These are phyloP conservation scores for Austrofundulus limnaeus DNA, from an alignment of 2,113 vertebrate genomes.

Conservation along the genomic window DNA sequence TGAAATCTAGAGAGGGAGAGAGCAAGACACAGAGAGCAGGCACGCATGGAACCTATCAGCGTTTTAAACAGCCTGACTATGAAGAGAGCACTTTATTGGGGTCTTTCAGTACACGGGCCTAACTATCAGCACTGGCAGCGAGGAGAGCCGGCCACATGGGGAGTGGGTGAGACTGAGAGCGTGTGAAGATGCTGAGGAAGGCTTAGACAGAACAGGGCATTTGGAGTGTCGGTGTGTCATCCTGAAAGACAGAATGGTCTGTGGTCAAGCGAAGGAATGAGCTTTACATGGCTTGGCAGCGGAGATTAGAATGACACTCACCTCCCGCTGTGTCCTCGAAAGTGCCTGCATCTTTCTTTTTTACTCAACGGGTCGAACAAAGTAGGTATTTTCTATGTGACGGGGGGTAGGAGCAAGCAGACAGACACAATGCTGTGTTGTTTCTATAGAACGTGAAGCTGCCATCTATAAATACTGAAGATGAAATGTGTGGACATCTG, in stretches of 20 bases:
- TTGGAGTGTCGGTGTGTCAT: conserved; percentile 49
- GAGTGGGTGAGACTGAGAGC: conserved; percentile 66
- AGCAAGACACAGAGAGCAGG: conserved; percentile 18
- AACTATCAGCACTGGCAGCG: conserved; percentile 57
- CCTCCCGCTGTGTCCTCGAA: conserved; percentile 22
- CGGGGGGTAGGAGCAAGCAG: conserved; percentile 3
- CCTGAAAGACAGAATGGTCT: conserved; percentile 43
- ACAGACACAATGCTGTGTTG: conserved; percentile 12
- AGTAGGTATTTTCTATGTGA: conserved; percentile 26
- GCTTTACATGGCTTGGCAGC: conserved; percentile 38
- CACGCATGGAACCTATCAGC: conserved; percentile 63
- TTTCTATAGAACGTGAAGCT: conserved; percentile 26
- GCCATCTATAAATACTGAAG: conserved; percentile 12
- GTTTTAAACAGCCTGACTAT: conserved; percentile 57
- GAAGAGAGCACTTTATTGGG: conserved; percentile 43
- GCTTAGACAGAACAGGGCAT: conserved; percentile 43
- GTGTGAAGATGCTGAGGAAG: conserved; percentile 64
- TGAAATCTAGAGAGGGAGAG: conserved; percentile 47
- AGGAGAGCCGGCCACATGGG: conserved; percentile 55
- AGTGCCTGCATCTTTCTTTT: conserved; percentile 4
- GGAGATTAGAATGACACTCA: conserved; percentile 39
- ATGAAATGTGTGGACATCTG: not conserved
- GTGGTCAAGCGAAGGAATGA: conserved; percentile 44
- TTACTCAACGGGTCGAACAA: conserved; percentile 15
- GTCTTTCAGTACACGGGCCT: conserved; percentile 47